Evolutionary conservation across 2,888 invertebrate genomes (phyloP).

Genomic region (Acanthosepion lycidas): DNA sequence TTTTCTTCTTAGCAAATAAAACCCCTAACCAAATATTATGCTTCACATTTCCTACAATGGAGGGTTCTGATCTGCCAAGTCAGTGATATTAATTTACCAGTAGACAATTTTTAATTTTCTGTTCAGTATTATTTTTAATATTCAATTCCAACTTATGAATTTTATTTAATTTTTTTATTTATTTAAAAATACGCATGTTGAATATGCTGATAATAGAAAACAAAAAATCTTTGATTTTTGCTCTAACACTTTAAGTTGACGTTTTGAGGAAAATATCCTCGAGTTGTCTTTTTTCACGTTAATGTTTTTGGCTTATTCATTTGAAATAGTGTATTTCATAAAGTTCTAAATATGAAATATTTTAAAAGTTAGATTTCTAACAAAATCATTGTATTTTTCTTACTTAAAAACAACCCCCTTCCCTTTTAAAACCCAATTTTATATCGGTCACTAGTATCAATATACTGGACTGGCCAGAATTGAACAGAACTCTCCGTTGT

Average conservation of each 20-base stretch:
- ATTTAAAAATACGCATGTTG: too few species aligned
- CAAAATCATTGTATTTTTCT: too few species aligned
- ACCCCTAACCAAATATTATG: background rate
- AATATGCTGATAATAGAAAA: too few species aligned
- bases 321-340: background rate
- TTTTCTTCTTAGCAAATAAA: background rate
- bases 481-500: background rate
- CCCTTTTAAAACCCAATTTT: too few species aligned
- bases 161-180: too few species aligned
- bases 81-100: background rate
- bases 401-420: too few species aligned
- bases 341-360: background rate
- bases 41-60: constrained; percentile 1
- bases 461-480: background rate
- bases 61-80: background rate
- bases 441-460: background rate
- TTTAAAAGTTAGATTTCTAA: background rate
- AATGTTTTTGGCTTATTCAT: background rate
- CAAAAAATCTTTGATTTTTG: background rate
- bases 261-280: too few species aligned
- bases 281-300: background rate
- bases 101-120: background rate
- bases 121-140: background rate
- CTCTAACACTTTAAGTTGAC: too few species aligned
- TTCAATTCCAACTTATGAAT: background rate